These are phyloP conservation scores for Drosophila repletoides DNA, from an alignment of 1,140 invertebrate species.

Conservation along the genomic window DNA sequence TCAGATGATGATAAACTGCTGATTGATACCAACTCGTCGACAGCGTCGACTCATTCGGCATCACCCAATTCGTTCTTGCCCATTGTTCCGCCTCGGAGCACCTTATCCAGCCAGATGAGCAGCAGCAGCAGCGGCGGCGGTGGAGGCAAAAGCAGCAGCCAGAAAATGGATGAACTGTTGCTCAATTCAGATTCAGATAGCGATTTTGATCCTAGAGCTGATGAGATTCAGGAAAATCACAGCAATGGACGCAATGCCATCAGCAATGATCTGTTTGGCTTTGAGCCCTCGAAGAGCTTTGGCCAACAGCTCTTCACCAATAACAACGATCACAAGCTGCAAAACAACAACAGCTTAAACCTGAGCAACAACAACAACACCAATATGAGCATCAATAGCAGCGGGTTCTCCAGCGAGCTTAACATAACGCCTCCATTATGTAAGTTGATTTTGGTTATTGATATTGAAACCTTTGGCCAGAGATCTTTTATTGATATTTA, in stretches of 20 bases:
- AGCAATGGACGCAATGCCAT: slow-evolving; percentile 74
- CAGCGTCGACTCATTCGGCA: slow-evolving; percentile 62
- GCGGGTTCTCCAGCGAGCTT: slow-evolving; percentile 72
- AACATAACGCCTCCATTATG: slow-evolving; percentile 85
- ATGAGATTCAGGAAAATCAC: slow-evolving; percentile 84
- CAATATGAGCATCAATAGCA: slow-evolving; percentile 66
- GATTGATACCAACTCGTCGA: slow-evolving; percentile 74
- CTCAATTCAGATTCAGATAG: slow-evolving; percentile 91
- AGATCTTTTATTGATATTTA: background rate
- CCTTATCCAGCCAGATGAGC: slow-evolving; percentile 84
- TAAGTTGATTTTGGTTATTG: slow-evolving; percentile 82
- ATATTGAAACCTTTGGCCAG: background rate
- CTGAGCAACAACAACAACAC: slow-evolving; percentile 30
- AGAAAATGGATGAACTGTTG: slow-evolving; percentile 91
- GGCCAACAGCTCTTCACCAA: slow-evolving; percentile 81
- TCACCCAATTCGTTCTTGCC: slow-evolving; percentile 83
- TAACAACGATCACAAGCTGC: slow-evolving; percentile 68
- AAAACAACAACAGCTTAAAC: slow-evolving; percentile 62
- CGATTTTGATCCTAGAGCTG: slow-evolving; percentile 90
- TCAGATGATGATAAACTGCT: slow-evolving; percentile 82
- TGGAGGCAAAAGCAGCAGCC: slow-evolving; percentile 85
- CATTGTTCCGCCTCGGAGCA: slow-evolving; percentile 87
- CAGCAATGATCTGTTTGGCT: slow-evolving; percentile 79
- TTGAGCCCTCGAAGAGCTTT: slow-evolving; percentile 81
- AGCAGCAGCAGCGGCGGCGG: slow-evolving; percentile 36